Percentiles rank a stretch among this genome's conserved stretches.
Conservation (phyloP, 2,113 vertebrate genomes). For the Diphyllodes magnificus region DNA sequence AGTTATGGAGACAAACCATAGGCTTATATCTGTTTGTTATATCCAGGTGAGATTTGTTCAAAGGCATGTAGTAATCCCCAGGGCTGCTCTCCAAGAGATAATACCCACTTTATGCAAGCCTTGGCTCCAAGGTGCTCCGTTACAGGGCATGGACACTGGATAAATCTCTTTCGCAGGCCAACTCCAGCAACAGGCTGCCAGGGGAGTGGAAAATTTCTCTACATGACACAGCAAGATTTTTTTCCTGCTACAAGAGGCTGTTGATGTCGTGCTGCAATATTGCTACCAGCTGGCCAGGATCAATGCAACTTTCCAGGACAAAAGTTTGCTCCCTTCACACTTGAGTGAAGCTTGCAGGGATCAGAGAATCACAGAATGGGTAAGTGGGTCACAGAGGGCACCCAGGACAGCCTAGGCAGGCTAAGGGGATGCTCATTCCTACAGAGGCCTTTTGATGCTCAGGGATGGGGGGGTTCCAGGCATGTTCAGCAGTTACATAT, state of each 20-base stretch:
- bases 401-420: neutral
- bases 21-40: neutral
- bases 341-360: neutral
- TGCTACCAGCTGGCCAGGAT: neutral
- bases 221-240: neutral
- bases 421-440: neutral
- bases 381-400: neutral
- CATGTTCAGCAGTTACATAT: accelerated
- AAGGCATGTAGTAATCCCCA: neutral
- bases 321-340: neutral
- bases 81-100: slow-evolving; percentile 15
- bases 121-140: neutral
- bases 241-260: neutral
- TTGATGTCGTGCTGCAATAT: neutral
- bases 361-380: neutral
- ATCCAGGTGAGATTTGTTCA: neutral
- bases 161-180: neutral
- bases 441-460: neutral
- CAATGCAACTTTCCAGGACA: neutral
- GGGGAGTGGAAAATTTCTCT: neutral
- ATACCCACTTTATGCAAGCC: neutral
- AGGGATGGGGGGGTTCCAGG: neutral
- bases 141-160: neutral
- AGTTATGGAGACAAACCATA: neutral
- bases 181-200: neutral